phyloP scores from a whole-genome alignment of 2,797 vertebrate genomes.

The Acanthurus tractus region DNA sequence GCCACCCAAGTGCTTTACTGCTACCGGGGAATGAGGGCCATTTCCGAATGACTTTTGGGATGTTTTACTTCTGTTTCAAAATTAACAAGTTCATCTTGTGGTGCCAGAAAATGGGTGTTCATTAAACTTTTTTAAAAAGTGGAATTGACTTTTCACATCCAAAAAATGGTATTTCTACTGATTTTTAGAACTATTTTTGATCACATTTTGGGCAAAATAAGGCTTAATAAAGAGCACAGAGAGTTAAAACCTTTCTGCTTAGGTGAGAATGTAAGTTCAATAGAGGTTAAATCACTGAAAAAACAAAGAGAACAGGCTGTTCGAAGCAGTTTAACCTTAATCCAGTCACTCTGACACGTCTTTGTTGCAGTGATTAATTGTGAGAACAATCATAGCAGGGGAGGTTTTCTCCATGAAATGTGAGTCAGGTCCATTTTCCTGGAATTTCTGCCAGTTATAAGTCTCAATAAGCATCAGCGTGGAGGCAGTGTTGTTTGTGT shows the following conservation, averaged over 20 bases:
- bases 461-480: neutral
- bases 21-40: constrained; percentile 7
- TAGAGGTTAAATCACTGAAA: too few relatives aligned
- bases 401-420: constrained; percentile 16
- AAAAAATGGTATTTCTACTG: neutral
- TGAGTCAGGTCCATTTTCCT: neutral
- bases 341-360: neutral
- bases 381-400: neutral
- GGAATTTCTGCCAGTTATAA: neutral
- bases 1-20: constrained; percentile 49
- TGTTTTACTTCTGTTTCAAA: neutral
- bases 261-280: neutral
- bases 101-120: too few relatives aligned
- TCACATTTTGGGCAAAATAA: neutral
- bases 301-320: neutral
- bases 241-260: neutral
- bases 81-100: too few relatives aligned
- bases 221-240: neutral
- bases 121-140: too few relatives aligned
- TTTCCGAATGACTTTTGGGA: constrained; percentile 13
- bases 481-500: neutral
- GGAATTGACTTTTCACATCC: too few relatives aligned
- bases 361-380: neutral
- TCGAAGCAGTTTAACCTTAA: neutral
- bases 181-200: neutral